Percentiles rank a stretch among this genome's conserved stretches.
phyloP scores from a whole-genome alignment of 1,140 invertebrate genomes.

The Prorops nasuta region DNA sequence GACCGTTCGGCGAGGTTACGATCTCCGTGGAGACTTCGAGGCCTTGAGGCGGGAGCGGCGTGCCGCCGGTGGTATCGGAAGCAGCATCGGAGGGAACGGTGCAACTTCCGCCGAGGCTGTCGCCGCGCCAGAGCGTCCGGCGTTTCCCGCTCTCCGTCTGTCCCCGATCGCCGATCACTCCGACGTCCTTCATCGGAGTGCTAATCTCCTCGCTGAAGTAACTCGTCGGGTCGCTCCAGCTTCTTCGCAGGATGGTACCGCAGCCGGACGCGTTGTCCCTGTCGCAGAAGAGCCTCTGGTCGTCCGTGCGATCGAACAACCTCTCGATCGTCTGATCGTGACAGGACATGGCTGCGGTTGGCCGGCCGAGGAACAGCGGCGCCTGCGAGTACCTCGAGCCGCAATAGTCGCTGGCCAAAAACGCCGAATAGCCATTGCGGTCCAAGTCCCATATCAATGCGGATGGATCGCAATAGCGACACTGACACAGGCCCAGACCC shows the following conservation, averaged over 20 bases:
- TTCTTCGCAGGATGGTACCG: constrained; percentile 58
- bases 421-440: constrained; percentile 56
- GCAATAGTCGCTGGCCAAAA: constrained; percentile 29
- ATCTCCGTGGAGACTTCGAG: constrained; percentile 76
- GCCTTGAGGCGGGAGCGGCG: constrained; percentile 32
- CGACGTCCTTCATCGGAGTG: constrained; percentile 51
- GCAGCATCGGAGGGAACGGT: no score
- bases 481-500: constrained; percentile 68
- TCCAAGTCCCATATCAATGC: constrained; percentile 76
- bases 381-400: neutral
- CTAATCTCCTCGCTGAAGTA: constrained; percentile 45
- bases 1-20: constrained; percentile 73
- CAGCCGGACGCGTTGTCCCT: constrained; percentile 25
- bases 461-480: constrained; percentile 74
- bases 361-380: constrained; percentile 28
- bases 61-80: constrained; percentile 1
- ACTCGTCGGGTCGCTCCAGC: constrained; percentile 63
- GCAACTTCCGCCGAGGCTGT: constrained; percentile 11
- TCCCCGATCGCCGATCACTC: constrained; percentile 58
- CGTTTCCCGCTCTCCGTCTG: constrained; percentile 28
- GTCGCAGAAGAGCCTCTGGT: constrained; percentile 28
- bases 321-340: constrained; percentile 50
- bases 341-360: constrained; percentile 22
- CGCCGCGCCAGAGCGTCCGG: constrained; percentile 39
- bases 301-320: constrained; percentile 49